Percentiles rank a stretch among this genome's conserved stretches.
Conservation (phyloP, 2,797 vertebrate species). For the Prionace glauca region DNA sequence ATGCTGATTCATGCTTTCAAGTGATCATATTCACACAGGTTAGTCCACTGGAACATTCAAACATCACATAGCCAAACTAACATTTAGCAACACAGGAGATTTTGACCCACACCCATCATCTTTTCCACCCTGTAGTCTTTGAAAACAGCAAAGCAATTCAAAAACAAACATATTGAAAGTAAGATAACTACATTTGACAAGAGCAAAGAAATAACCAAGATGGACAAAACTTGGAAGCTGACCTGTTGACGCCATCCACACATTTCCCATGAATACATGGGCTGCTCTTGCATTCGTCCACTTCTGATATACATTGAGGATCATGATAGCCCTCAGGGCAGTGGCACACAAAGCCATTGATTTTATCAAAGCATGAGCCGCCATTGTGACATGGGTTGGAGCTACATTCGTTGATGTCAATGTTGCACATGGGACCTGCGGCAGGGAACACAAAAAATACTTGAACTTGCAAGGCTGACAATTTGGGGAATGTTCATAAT, state of each 20-base stretch:
- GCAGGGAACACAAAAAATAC: not conserved
- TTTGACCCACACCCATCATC: not conserved
- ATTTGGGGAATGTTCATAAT: not conserved
- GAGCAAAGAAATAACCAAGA: not conserved
- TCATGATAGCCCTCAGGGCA: conserved; percentile 77
- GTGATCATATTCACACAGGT: not conserved
- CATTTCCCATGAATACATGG: conserved; percentile 78
- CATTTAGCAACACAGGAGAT: not conserved
- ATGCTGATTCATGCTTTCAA: not conserved
- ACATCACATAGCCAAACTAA: not conserved
- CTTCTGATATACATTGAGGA: conserved; percentile 74
- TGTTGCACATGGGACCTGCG: conserved; percentile 69
- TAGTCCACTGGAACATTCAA: not conserved
- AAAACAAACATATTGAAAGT: not conserved
- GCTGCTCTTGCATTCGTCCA: conserved; percentile 70
- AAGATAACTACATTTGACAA: not conserved
- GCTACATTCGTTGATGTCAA: conserved; percentile 77
- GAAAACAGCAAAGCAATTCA: too few species aligned
- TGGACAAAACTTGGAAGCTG: conserved; percentile 37
- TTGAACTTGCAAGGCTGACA: not conserved
- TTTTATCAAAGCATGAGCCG: conserved; percentile 72
- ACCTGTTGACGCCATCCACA: conserved; percentile 71
- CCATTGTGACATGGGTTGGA: conserved; percentile 83
- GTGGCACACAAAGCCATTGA: conserved; percentile 72
- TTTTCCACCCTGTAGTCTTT: not conserved